These are phyloP conservation scores for Ariopsis seemanni DNA, from an alignment of 2,113 vertebrate genomes.

Conservation along the genomic window DNA sequence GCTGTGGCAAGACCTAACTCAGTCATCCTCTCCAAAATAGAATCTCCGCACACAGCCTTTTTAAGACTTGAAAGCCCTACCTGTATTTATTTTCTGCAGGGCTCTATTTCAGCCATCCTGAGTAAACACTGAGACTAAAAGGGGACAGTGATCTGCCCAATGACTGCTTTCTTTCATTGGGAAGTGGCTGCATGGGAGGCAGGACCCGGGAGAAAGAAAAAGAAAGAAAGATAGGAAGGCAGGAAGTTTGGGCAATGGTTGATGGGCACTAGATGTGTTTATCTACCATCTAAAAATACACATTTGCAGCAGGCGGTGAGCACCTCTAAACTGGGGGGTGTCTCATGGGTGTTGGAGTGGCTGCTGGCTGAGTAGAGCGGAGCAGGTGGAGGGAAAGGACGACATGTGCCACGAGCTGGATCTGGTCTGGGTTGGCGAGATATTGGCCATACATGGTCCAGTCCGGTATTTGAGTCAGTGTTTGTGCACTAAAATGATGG, in stretches of 20 bases:
- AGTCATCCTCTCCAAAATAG: conserved; percentile 58
- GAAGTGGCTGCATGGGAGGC: conserved; percentile 35
- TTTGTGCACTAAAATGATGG: not conserved
- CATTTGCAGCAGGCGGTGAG: not conserved
- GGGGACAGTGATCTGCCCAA: conserved; percentile 52
- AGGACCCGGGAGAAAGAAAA: not conserved
- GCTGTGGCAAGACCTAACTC: conserved; percentile 40
- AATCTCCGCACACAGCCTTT: conserved; percentile 51
- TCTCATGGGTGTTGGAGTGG: conserved; percentile 32
- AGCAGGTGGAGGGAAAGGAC: conserved; percentile 60
- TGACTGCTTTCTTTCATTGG: conserved; percentile 57
- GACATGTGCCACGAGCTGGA: not conserved
- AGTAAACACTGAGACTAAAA: conserved; percentile 57
- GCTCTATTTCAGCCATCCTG: conserved; percentile 50
- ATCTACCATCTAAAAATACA: conserved; percentile 72
- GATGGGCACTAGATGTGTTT: conserved; percentile 61
- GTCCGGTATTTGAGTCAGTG: no score
- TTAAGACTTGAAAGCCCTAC: conserved; percentile 55
- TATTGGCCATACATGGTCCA: not conserved
- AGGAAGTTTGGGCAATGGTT: conserved; percentile 44
- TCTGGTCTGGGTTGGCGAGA: not conserved
- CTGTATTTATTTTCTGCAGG: conserved; percentile 61
- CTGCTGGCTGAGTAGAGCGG: conserved; percentile 35
- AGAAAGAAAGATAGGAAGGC: conserved; percentile 27
- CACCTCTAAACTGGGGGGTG: not conserved